Percentiles rank a stretch among this genome's conserved stretches.
Evolutionary conservation across 2,888 invertebrate genomes (phyloP).

Genomic region (Aelia acuminata): DNA sequence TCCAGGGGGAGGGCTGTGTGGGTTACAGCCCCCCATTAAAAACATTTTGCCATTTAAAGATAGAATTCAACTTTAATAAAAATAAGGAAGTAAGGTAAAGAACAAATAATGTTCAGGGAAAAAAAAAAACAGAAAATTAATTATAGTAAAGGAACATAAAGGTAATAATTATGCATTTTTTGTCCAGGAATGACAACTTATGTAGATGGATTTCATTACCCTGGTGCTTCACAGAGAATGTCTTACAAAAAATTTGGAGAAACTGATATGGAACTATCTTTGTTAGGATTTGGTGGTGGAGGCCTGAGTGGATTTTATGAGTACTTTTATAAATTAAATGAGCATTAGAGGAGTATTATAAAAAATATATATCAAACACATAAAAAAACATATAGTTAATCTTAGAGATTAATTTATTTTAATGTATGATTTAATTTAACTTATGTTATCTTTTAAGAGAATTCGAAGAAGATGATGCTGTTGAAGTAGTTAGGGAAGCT

Average conservation of each 20-base stretch:
- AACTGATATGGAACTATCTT: conserved; percentile 81
- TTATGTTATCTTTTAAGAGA: conserved; percentile 71
- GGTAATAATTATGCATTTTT: too few relatives aligned
- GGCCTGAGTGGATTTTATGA: conserved; percentile 81
- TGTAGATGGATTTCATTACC: conserved; percentile 77
- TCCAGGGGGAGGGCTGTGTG: too few relatives aligned
- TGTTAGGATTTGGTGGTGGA: conserved; percentile 82
- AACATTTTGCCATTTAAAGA: too few relatives aligned
- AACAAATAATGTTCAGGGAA: too few relatives aligned
- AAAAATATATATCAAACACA: too few relatives aligned
- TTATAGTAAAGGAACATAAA: too few relatives aligned
- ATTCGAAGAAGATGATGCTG: conserved; percentile 77
- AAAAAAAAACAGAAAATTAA: too few relatives aligned
- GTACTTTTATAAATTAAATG: conserved; percentile 70
- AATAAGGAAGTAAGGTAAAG: too few relatives aligned
- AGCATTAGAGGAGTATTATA: background rate
- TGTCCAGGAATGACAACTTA: conserved; percentile 70
- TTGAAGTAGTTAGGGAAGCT: conserved; percentile 79
- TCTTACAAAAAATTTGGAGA: conserved; percentile 80
- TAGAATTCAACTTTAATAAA: too few relatives aligned
- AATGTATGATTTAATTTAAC: background rate
- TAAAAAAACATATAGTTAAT: too few relatives aligned
- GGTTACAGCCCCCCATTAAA: too few relatives aligned
- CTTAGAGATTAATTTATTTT: background rate
- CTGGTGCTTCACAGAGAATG: conserved; percentile 76